Base-by-base conservation (phyloP, 2,797 vertebrate genomes). In the Cetoscarus ocellatus region DNA sequence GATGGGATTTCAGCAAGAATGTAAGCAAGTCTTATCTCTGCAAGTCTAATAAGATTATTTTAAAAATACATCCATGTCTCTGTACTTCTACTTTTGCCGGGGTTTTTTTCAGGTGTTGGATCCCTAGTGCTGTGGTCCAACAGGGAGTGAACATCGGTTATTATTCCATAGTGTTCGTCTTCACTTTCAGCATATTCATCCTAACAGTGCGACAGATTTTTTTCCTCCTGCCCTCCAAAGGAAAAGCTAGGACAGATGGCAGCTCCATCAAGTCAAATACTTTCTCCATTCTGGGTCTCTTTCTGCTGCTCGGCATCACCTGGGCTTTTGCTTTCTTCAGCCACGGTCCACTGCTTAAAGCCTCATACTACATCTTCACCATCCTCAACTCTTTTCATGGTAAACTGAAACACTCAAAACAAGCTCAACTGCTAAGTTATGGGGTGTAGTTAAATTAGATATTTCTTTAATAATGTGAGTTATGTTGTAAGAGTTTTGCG, bases 301-400 rank as follows among this genome's bases (percentile, higher is more conserved):
- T 87, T 12, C 1, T 75, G 19, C 77, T 90, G 7, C 42, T 93
- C 9, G 90, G 90, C 36, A 65, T 94, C 72, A 88, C 87, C 53
- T 93, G 92, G 93, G 84, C 67, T 3, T 79, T 91, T 14, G 86
- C 88, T 12, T 93, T 93, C 70, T 88, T 93, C 67, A 88, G 84
- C 69, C 10, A 83, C 0, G 88, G 89, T 15, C 38, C 75, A 56
- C 47, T 93, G 67, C 0, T 70, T 50, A 0, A 80, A 2, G 6
- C 85, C 0, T 88, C 87, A 40, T 91, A 87, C 75, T 93, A 88
- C 36, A 84, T 91, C 54, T 92, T 93, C 57, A 84, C 77, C 59
- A 80, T 92, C 75, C 69, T 92, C 18, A 92, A 94, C 74, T 84
- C 86, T 8, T 87, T 92, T 55, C 89, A 92, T 82, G 90, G 91